Evolutionary conservation across 2,797 vertebrate species (phyloP), one percentile per base, ranked within the genome.

Genomic region (Aulostomus chinensis): DNA sequence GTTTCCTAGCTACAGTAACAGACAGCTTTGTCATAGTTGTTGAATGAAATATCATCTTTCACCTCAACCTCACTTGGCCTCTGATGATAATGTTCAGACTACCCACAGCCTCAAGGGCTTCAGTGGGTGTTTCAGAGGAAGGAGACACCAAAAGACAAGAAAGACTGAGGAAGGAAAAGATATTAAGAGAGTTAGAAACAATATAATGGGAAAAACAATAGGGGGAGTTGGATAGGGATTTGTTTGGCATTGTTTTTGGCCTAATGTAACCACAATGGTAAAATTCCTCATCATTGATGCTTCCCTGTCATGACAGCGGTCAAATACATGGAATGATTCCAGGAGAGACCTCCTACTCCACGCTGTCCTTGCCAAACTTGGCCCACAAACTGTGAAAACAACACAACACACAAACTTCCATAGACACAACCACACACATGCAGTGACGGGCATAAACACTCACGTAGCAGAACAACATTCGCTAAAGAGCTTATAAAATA

Each of bases 271-370:
- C 73, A 14, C 69, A 73, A 70, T 38, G 58, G 39, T 61, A 48
- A 59, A 76, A 68, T 66, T 73, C 72, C 72, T 81, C 67, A 65
- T 86, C 68, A 83, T 51, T 83, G 81, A 73, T 67, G 76, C 64
- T 77, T 76, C 36, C 26, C 53, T 52, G 65, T 77, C 63, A 73
- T 76, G 76, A 71, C 16, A 59, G 49, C 56, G 65, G 65, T 78
- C 47, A 71, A 72, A 53, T 55, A 70, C 69, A 61, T 58, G 54
- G 53, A 63, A 61, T 45, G 43, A 77, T 61, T 60, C 60, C 46
- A 66, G 58, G 60, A 26, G 54, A 67, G 60, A 61, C 60, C 50
- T 73, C 71, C 50, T 68, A 46, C 73, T 62, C 56, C 24, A 56
- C 35, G 7, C n/a, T n/a, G n/a, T n/a, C n/a, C n/a, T 39, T 34